Evolutionary conservation across 2,888 invertebrate species (phyloP), one percentile per base, ranked within the genome.

Genomic region (Julus scandinavius): DNA sequence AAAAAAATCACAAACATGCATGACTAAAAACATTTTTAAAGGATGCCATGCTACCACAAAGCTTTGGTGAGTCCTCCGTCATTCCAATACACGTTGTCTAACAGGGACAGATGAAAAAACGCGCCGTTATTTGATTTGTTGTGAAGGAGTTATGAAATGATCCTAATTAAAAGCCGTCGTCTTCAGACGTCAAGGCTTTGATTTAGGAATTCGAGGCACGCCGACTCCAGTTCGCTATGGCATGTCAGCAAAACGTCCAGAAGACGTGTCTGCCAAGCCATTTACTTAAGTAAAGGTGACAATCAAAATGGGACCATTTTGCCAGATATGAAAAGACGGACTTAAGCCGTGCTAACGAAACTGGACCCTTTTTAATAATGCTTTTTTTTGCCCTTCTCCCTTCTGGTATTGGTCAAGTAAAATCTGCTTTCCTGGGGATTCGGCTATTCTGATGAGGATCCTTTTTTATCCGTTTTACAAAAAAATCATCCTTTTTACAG

Each of bases 101-200:
- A 72, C 20, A 72, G 20, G 72, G 15, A 45, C 17, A 41, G 49
- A 85, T 85, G 49, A 41, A 85, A 85, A 85, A 85, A 85, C 85
- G 45, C 13, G 85, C 85, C 41, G 85, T 85, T 85, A 85, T 49
- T 85, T 85, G 85, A 85, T 85, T 85, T 49, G 85, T 85, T 85
- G 85, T 41, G 85, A 49, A 85, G 49, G 38, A 85, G 85, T 85
- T 85, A 85, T 87, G 87, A 87, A 87, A 87, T 87, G 87, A 87
- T 87, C 87, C 87, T 87, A 87, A 87, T 87, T 87, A 87, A 58
- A 87, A 87, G 58, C 87, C 29, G 54, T 85, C 41, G 41, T 85
- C 85, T 85, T 85, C 85, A 85, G 85, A 49, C 49, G 85, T 85
- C 85, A 85, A 85, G 11, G 49, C 85, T 85, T 85, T 85, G 85